These are phyloP conservation scores for Apodemia duryi DNA, from an alignment of 2,888 invertebrate genomes.

Conservation along the genomic window DNA sequence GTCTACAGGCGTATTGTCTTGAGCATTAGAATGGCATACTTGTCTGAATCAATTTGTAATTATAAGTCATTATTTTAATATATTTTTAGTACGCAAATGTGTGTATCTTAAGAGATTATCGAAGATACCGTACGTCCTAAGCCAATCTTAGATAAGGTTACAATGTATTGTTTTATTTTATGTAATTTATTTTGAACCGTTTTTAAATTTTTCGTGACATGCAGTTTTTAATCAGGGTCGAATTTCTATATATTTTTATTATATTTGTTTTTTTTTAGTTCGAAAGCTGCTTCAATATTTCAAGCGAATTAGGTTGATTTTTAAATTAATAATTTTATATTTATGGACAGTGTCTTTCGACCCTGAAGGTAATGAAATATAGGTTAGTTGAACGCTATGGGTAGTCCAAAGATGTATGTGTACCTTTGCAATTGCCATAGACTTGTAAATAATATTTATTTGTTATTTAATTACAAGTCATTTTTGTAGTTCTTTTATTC, in stretches of 20 bases:
- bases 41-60: too few species aligned
- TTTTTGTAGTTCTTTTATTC: constrained; percentile 17
- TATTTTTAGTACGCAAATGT: not conserved
- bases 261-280: constrained; percentile 6
- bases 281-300: not conserved
- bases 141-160: too few species aligned
- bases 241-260: not conserved
- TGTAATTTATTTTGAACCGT: not conserved
- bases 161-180: not conserved
- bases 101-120: not conserved
- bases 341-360: not conserved
- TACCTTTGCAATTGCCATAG: constrained; percentile 57
- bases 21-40: too few species aligned
- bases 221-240: not conserved
- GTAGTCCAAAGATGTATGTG: constrained; percentile 59
- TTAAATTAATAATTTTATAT: not conserved
- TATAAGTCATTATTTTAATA: too few species aligned
- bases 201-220: not conserved
- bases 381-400: constrained; percentile 23
- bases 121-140: not conserved
- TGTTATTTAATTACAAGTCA: constrained; percentile 29
- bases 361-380: constrained; percentile 10
- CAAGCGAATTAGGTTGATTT: not conserved
- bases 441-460: constrained; percentile 47
- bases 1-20: too few species aligned